A percentile compares a stretch with the other conserved stretches of the same genome.
Evolutionary conservation across 2,797 vertebrate species (phyloP).

Genomic region (Acanthurus leucopareius): DNA sequence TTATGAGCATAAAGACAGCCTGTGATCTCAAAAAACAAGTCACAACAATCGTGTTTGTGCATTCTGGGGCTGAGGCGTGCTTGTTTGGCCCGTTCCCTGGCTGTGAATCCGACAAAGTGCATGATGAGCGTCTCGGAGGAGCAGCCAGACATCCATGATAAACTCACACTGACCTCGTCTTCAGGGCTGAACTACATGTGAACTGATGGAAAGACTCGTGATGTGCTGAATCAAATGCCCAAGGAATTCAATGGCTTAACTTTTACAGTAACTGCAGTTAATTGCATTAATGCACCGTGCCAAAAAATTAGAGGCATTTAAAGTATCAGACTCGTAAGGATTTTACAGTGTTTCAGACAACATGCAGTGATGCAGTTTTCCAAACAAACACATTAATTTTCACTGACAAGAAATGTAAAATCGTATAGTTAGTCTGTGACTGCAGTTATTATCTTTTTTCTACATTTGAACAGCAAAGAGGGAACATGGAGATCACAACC

Average conservation of each 20-base stretch:
- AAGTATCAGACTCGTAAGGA: background rate
- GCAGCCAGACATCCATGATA: constrained; percentile 37
- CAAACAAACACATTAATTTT: background rate
- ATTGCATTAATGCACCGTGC: background rate
- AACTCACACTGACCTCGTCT: constrained; percentile 49
- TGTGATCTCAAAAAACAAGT: constrained; percentile 58
- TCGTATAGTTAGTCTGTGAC: background rate
- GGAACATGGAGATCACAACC: background rate
- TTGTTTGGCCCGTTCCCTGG: constrained; percentile 35
- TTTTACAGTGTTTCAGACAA: background rate
- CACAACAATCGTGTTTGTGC: constrained; percentile 66
- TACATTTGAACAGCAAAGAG: background rate
- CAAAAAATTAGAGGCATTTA: background rate
- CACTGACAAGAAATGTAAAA: background rate
- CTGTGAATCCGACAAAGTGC: constrained; percentile 55
- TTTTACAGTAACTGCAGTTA: background rate
- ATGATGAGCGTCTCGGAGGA: constrained; percentile 28
- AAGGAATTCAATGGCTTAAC: background rate
- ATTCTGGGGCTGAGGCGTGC: constrained; percentile 47
- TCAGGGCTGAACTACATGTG: constrained; percentile 35
- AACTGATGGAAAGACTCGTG: constrained; percentile 11
- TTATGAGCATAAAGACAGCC: constrained; percentile 48
- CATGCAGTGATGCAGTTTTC: background rate
- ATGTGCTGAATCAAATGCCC: constrained; percentile 6
- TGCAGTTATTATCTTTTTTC: background rate